Conservation (phyloP, 2,113 vertebrate genomes). For the Gobius niger region DNA sequence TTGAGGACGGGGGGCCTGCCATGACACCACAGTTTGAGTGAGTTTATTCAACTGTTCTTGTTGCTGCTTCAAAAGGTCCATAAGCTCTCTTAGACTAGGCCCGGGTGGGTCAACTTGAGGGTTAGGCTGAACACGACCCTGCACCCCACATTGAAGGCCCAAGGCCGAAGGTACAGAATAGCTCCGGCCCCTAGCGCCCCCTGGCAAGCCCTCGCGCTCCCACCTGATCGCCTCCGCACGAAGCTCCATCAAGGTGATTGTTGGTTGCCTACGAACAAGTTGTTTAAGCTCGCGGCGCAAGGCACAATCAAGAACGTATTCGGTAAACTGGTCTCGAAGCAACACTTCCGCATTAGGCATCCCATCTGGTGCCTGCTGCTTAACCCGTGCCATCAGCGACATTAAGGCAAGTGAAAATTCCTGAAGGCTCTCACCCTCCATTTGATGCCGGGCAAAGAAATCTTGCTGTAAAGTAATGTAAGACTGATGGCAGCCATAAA, state of each 20-base stretch:
- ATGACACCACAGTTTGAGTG: no score
- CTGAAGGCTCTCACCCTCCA: constrained; percentile 13
- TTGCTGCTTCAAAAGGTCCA: no score
- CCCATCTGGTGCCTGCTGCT: not conserved
- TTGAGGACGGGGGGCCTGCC: no score
- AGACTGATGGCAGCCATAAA: no score
- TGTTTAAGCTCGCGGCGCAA: constrained; percentile 4
- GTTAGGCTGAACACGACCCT: not conserved
- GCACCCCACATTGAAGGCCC: not conserved
- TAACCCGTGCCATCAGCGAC: constrained; percentile 9
- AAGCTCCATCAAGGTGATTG: constrained; percentile 10
- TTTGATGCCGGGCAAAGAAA: not conserved
- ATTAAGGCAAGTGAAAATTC: constrained; percentile 21
- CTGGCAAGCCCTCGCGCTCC: not conserved
- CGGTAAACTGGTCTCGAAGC: constrained; percentile 25
- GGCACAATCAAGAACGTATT: constrained; percentile 15
- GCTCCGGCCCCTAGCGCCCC: constrained; percentile 6
- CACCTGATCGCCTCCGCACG: constrained; percentile 15
- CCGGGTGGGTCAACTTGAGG: no score
- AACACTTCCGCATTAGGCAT: not conserved
- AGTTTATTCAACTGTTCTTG: no score
- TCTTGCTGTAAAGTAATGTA: no score
- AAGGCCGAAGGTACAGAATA: not conserved
- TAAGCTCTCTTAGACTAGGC: no score
- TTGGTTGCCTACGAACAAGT: not conserved